These are phyloP conservation scores for Troilus luridus DNA, from an alignment of 2,888 invertebrate species.

Conservation along the genomic window DNA sequence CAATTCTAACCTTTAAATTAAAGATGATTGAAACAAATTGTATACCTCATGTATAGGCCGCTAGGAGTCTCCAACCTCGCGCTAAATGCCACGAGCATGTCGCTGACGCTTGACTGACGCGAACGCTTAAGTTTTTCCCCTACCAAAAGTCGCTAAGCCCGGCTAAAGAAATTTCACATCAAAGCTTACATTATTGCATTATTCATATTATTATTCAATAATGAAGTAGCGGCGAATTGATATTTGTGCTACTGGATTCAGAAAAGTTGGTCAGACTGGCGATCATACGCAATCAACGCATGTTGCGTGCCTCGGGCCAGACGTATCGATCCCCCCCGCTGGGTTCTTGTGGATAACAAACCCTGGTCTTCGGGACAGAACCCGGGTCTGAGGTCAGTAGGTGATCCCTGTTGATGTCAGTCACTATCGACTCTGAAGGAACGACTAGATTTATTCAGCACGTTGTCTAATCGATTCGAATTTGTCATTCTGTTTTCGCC, in stretches of 20 bases:
- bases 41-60: too few species aligned
- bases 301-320: constrained; percentile 14
- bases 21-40: too few species aligned
- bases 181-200: too few species aligned
- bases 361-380: neutral
- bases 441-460: neutral
- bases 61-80: too few species aligned
- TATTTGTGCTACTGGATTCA: neutral
- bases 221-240: too few species aligned
- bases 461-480: neutral
- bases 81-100: too few species aligned
- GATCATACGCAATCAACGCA: neutral
- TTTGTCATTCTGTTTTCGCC: constrained; percentile 7
- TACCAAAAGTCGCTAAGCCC: too few species aligned
- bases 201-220: too few species aligned
- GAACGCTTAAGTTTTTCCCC: too few species aligned
- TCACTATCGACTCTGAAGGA: neutral
- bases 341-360: neutral
- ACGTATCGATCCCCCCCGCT: neutral
- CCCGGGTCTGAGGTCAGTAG: neutral
- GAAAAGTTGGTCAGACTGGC: neutral
- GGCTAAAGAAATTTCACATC: too few species aligned
- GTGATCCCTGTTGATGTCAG: neutral
- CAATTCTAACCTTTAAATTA: too few species aligned
- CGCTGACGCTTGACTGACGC: too few species aligned